Percentiles rank a stretch among this genome's conserved stretches.
Conservation (phyloP, 2,888 invertebrate species). For the Agrotis puta region DNA sequence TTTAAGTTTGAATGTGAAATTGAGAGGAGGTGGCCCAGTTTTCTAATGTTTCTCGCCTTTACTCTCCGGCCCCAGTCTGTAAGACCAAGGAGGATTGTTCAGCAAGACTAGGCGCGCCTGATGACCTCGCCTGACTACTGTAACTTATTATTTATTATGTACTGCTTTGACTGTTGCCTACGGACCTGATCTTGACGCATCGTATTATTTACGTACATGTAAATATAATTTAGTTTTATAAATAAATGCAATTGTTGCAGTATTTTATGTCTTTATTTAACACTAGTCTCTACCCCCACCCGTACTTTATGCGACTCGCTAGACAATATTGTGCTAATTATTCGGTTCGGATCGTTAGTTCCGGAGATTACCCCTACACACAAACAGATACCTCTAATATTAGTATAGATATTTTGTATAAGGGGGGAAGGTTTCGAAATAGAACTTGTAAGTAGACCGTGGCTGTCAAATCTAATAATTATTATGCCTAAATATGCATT, state of each 20-base stretch:
- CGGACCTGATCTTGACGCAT: slow-evolving; percentile 90
- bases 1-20: slow-evolving; percentile 17
- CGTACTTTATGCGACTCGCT: too few species aligned
- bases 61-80: slow-evolving; percentile 68
- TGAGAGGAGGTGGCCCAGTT: slow-evolving; percentile 8
- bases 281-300: too few species aligned
- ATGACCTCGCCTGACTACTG: slow-evolving; percentile 76
- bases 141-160: slow-evolving; percentile 77
- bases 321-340: too few species aligned
- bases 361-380: too few species aligned
- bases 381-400: too few species aligned
- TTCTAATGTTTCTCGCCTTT: slow-evolving; percentile 64
- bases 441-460: too few species aligned
- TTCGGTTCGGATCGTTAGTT: too few species aligned
- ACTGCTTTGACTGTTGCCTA: slow-evolving; percentile 89
- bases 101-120: slow-evolving; percentile 72
- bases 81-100: slow-evolving; percentile 64
- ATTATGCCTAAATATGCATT: background rate
- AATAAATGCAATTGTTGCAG: slow-evolving; percentile 88
- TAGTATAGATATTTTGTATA: too few species aligned
- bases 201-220: slow-evolving; percentile 86
- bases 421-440: too few species aligned
- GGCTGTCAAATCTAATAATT: background rate
- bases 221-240: slow-evolving; percentile 84
- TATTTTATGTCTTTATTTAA: slow-evolving; percentile 51